Evolutionary conservation across 2,888 invertebrate species (phyloP), one percentile per base, ranked within the genome.

Genomic region (Troilus luridus): DNA sequence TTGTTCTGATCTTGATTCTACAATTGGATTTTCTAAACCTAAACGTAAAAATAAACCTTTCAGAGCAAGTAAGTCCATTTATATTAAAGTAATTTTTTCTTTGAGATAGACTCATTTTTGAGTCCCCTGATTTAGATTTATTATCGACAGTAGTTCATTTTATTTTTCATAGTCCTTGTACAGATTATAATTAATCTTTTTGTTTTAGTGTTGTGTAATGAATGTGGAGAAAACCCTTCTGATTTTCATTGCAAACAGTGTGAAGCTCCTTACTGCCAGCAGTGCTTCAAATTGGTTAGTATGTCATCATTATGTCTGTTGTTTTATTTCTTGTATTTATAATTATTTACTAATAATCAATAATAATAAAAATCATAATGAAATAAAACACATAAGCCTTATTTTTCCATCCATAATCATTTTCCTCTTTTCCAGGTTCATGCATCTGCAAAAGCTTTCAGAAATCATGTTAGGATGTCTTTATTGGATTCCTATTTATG

Each of bases 271-370:
- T 93, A 93, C 67, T 94, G 94, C 91, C 81, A 85, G 1, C 7
- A n/a, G 2, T 94, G 94, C 91, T 94, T 93, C 91, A 85, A 92
- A 5, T 93, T 93, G 93, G 94, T 94, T 93, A 92, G 92, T 92
- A 64, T 62, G 21, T 19, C 19, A 62, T 62, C 7, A 62, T 21
- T 24, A 10, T 67, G 2, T n/a, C 9, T 64, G n/a, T 8, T n/a
- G n/a, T 67, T 64, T n/a, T 64, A 64, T 64, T 64, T n/a, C 64
- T 64, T n/a, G 10, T 21, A 62, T 21, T 21, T 62, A 60, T 17
- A 62, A 62, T 62, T 21, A 1, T 21, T 62, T 21, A 41, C 41
- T 41, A 41, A 41, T 41, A 41, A 41, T 41, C 41, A 41, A 41
- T 41, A 41, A 41, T 41, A 41, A 41, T 41, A 41, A 41, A 41